These are phyloP conservation scores for Autographa gamma DNA, from an alignment of 2,888 invertebrate genomes.

Conservation along the genomic window DNA sequence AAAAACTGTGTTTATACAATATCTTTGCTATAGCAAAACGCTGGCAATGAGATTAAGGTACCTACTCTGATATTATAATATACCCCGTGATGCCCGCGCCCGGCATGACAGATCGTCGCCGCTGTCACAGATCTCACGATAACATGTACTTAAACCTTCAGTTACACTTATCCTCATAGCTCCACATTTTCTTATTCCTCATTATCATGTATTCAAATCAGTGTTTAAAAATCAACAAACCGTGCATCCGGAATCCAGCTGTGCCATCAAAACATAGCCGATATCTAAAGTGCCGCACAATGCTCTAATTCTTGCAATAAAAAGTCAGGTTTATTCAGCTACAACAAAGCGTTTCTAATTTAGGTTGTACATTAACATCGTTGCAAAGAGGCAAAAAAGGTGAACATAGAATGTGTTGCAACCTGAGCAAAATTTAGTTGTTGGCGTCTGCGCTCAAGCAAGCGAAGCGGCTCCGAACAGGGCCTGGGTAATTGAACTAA, in stretches of 20 bases:
- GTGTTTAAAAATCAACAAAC: slow-evolving; percentile 20
- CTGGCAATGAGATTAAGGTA: background rate
- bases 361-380: slow-evolving; percentile 60
- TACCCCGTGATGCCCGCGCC: background rate
- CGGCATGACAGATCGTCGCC: background rate
- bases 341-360: slow-evolving; percentile 54
- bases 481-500: slow-evolving; percentile 87
- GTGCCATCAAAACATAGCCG: slow-evolving; percentile 28
- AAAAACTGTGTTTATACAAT: no score
- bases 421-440: slow-evolving; percentile 83
- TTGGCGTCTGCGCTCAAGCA: slow-evolving; percentile 83
- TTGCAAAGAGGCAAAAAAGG: slow-evolving; percentile 61
- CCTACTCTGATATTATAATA: no score
- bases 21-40: background rate
- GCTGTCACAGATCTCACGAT: slow-evolving; percentile 10
- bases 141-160: background rate
- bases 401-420: slow-evolving; percentile 70
- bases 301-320: slow-evolving; percentile 29
- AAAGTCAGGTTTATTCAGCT: slow-evolving; percentile 31
- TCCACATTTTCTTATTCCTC: background rate
- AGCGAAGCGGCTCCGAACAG: slow-evolving; percentile 80
- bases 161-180: background rate
- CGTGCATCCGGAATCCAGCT: slow-evolving; percentile 22
- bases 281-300: slow-evolving; percentile 33
- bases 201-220: background rate